These are phyloP conservation scores for Anagrus nilaparvatae DNA, from an alignment of 1,140 invertebrate species.

Conservation along the genomic window DNA sequence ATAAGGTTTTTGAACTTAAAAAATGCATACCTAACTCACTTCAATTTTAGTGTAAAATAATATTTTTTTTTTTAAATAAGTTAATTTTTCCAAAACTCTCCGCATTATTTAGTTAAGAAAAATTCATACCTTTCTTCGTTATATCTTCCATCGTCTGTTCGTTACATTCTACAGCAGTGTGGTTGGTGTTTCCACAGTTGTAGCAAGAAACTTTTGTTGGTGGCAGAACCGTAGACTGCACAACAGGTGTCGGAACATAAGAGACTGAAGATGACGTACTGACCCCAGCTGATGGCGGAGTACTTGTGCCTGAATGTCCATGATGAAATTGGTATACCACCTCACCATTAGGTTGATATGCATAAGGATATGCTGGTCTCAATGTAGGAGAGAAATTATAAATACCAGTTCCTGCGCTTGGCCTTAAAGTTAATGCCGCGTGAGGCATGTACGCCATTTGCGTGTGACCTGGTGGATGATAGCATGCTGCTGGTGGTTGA, in stretches of 20 bases:
- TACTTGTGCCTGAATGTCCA: conserved; percentile 31
- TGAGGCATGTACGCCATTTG: conserved; percentile 38
- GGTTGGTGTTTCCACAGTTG: conserved; percentile 59
- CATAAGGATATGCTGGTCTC: conserved; percentile 35
- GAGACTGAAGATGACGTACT: conserved; percentile 31
- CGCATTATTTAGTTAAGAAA: no score
- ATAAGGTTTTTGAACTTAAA: no score
- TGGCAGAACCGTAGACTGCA: conserved; percentile 26
- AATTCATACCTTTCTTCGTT: conserved; percentile 54
- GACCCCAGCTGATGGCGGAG: conserved; percentile 38
- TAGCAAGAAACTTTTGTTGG: conserved; percentile 52
- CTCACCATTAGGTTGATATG: conserved; percentile 41
- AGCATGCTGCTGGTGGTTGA: conserved; percentile 27
- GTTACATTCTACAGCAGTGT: conserved; percentile 73
- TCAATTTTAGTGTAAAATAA: no score
- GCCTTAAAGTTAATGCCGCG: conserved; percentile 31
- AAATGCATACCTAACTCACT: no score
- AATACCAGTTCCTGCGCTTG: conserved; percentile 30
- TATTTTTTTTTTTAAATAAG: no score
- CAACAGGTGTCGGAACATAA: conserved; percentile 24
- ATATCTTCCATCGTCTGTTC: conserved; percentile 82
- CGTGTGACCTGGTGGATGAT: conserved; percentile 31
- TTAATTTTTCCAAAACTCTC: no score
- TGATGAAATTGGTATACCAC: conserved; percentile 44
- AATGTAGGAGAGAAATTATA: conserved; percentile 40